Conservation (phyloP, 2,888 invertebrate species). For the Resseliella maxima region DNA sequence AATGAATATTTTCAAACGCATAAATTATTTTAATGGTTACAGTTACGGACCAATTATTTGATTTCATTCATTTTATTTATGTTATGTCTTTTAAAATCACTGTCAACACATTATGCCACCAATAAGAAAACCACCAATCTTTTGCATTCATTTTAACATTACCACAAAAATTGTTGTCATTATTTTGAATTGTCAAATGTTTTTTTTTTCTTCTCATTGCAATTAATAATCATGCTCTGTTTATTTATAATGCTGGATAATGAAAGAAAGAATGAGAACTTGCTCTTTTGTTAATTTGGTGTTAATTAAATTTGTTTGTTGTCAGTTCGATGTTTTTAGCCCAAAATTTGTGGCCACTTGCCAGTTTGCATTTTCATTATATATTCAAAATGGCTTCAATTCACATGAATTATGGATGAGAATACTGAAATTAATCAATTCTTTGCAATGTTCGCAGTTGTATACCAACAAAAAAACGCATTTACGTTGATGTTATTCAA, state of each 20-base stretch:
- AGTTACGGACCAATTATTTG: not conserved
- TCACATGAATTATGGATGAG: no score
- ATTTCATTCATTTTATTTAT: not conserved
- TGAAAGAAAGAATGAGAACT: not conserved
- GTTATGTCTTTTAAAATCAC: not conserved
- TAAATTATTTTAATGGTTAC: not conserved
- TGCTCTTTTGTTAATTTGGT: not conserved
- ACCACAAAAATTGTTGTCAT: not conserved
- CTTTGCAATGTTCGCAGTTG: not conserved
- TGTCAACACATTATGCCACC: not conserved
- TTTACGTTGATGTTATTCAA: not conserved
- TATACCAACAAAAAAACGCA: no score
- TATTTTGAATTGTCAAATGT: conserved; percentile 24
- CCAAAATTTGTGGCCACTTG: not conserved
- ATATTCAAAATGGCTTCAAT: no score
- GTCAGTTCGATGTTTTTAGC: not conserved
- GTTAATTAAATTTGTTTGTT: conserved; percentile 34
- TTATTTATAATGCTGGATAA: not conserved
- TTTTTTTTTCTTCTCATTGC: not conserved
- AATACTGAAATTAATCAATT: not conserved
- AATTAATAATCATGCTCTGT: not conserved
- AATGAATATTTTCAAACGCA: not conserved
- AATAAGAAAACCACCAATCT: not conserved
- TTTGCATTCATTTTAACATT: not conserved
- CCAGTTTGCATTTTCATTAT: not conserved